Conservation (phyloP, 2,888 invertebrate genomes). For the Megamerina dolium region DNA sequence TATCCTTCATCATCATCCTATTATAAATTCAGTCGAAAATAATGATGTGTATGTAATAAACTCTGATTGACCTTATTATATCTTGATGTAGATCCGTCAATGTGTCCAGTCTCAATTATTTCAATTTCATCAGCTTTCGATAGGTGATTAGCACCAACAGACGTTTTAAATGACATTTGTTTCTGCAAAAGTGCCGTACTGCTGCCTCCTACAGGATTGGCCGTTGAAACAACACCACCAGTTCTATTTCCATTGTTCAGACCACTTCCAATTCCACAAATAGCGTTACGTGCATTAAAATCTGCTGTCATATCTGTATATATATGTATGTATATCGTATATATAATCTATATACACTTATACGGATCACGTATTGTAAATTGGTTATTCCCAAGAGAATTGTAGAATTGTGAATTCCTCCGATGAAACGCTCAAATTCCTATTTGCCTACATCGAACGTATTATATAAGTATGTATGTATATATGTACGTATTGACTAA, state of each 20-base stretch:
- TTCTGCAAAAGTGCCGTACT: conserved; percentile 41
- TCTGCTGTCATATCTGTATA: conserved; percentile 8
- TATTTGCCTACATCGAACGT: too few species aligned
- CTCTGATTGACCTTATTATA: conserved; percentile 45
- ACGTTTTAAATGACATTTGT: conserved; percentile 45
- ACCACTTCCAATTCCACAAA: conserved; percentile 7
- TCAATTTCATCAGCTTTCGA: conserved; percentile 45
- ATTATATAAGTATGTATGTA: too few species aligned
- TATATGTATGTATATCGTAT: too few species aligned
- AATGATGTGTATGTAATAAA: too few species aligned
- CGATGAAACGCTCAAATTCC: too few species aligned
- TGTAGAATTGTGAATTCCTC: too few species aligned
- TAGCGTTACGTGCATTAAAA: conserved; percentile 6
- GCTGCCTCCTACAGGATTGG: conserved; percentile 40
- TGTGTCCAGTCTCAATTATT: conserved; percentile 41
- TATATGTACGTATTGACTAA: too few species aligned
- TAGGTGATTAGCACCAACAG: conserved; percentile 37
- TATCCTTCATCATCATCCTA: too few species aligned
- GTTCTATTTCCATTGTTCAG: conserved; percentile 25
- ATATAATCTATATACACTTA: too few species aligned
- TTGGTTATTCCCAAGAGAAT: too few species aligned
- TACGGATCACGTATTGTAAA: too few species aligned
- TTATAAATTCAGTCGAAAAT: too few species aligned
- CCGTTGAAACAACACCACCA: conserved; percentile 47
- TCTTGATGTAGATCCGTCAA: conserved; percentile 32